Conservation (phyloP, 2,113 vertebrate species). For the Coregonus clupeaformis region DNA sequence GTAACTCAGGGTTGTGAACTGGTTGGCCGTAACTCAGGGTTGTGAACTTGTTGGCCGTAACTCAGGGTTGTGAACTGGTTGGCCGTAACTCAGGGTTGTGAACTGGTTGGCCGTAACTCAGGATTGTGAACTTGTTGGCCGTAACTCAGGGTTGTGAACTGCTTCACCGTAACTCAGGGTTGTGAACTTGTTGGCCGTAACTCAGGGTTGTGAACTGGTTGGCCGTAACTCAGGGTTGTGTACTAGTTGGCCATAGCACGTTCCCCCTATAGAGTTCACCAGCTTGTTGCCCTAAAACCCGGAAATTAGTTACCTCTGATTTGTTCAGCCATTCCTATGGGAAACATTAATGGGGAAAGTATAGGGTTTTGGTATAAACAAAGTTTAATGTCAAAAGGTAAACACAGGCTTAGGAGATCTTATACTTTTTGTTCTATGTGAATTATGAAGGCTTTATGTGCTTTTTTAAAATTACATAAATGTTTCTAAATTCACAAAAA, state of each 20-base stretch:
- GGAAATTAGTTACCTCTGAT: no score
- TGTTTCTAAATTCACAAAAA: no score
- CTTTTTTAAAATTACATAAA: no score
- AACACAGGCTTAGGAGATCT: no score
- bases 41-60: constrained; percentile 50
- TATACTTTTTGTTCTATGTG: no score
- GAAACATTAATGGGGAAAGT: no score
- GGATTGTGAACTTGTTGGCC: constrained; percentile 55
- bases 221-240: constrained; percentile 32
- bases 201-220: constrained; percentile 51
- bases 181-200: constrained; percentile 49
- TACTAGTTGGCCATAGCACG: constrained; percentile 44
- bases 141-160: constrained; percentile 41
- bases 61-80: constrained; percentile 52
- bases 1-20: constrained; percentile 42
- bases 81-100: constrained; percentile 34
- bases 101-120: constrained; percentile 44
- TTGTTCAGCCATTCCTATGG: no score
- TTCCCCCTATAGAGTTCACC: no score
- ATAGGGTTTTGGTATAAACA: no score
- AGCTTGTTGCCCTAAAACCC: no score
- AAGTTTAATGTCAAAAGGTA: no score
- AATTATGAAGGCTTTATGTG: no score
- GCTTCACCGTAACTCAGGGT: constrained; percentile 40
- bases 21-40: constrained; percentile 41